Evolutionary conservation across 2,113 vertebrate species (phyloP), one percentile per base, ranked within the genome.

Genomic region (Cinclus cinclus): DNA sequence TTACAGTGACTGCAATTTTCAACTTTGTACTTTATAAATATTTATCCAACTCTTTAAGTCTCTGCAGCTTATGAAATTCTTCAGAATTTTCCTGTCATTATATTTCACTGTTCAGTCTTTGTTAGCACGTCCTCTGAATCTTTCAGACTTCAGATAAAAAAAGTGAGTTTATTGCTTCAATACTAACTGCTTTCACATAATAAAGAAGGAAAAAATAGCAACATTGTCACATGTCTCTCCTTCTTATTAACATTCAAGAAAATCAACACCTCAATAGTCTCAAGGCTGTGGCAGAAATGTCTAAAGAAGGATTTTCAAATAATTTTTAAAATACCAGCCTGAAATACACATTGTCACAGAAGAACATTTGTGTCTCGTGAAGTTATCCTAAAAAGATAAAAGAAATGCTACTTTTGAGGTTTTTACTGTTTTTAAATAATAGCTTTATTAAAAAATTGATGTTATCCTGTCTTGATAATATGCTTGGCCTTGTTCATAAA

Each of bases 21-120:
- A 75, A 30, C 63, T 91, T 87, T 50, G 68, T 80, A 77, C 60
- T 90, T 94, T 71, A 89, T 95, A 96, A 96, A 93, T 96, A 96
- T 97, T 93, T 96, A 95, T 95, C 41, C 62, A 86, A 30, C 39
- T 80, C 56, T 41, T 89, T 67, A 90, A 67, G 58, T 84, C 78
- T 25, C 58, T 91, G 15, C 47, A 53, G 28, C 77, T 88, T 91
- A 78, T 88, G 15, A 90, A 89, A 92, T 77, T 91, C 70, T 76
- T 69, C 23, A 94, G 69, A 76, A 64, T 87, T 85, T 92, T 77
- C 39, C 49, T 52, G 74, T 92, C 71, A 85, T 80, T 46, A 25
- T 87, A 79, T 92, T 82, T 85, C 46, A 64, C 59, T 65, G 28
- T 53, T 88, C 67, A 63, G 42, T 53, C 56, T 92, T 95, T 80